These are phyloP conservation scores for Jordanella pulchra DNA, from an alignment of 2,797 vertebrate species.

Conservation along the genomic window DNA sequence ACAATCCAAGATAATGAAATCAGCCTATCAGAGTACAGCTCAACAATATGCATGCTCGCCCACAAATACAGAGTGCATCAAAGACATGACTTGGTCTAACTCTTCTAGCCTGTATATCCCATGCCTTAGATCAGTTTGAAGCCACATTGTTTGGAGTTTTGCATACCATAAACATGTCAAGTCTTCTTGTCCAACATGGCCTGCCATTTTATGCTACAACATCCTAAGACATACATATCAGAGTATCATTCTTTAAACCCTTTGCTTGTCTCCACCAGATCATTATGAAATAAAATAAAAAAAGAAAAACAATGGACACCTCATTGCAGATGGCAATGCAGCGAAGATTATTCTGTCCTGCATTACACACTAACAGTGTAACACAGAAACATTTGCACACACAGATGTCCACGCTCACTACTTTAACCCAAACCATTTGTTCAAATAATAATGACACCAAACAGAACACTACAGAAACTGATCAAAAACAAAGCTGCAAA, in stretches of 20 bases:
- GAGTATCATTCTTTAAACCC: constrained; percentile 14
- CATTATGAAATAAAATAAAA: constrained; percentile 13
- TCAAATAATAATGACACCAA: constrained; percentile 77
- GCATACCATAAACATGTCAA: constrained; percentile 24
- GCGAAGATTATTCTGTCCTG: constrained; percentile 52
- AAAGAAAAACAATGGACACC: constrained; percentile 38
- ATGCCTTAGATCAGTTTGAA: constrained; percentile 24
- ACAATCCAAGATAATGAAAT: constrained; percentile 57
- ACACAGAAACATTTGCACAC: constrained; percentile 71
- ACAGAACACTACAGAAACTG: constrained; percentile 79
- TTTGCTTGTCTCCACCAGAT: constrained; percentile 47
- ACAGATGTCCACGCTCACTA: constrained; percentile 65
- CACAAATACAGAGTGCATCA: constrained; percentile 39
- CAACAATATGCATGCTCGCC: constrained; percentile 61
- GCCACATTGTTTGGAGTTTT: constrained; percentile 21
- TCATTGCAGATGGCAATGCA: constrained; percentile 56
- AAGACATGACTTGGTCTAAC: constrained; percentile 8
- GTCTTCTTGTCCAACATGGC: constrained; percentile 30
- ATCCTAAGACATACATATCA: constrained; percentile 10
- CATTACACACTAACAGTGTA: constrained; percentile 69
- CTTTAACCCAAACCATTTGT: constrained; percentile 65
- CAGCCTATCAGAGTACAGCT: constrained; percentile 66
- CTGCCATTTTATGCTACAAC: constrained; percentile 22
- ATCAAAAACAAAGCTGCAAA: constrained; percentile 79
- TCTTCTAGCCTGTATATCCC: constrained; percentile 18